These are phyloP conservation scores for Mastigias papua DNA, from an alignment of 30 jellyfish, hydroid and myxozoan genomes.

Conservation along the genomic window DNA sequence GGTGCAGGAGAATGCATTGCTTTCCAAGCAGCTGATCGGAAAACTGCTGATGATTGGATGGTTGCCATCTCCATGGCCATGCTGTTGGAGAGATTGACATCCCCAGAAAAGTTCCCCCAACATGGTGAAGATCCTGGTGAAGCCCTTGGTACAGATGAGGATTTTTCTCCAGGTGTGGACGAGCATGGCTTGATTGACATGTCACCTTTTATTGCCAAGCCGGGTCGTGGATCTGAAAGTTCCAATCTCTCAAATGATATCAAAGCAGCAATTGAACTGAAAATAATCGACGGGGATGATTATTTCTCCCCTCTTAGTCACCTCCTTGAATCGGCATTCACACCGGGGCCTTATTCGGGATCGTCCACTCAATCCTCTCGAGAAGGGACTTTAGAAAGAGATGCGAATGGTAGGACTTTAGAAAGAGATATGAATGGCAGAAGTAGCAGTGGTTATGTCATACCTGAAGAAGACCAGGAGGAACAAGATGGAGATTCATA, in stretches of 20 bases:
- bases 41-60: conserved; percentile 97
- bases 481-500: conserved; percentile 9
- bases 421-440: conserved; percentile 27
- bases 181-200: conserved; percentile 25
- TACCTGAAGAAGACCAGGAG: conserved; percentile 56
- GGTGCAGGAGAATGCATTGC: conserved; percentile 51
- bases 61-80: conserved; percentile 99
- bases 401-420: conserved; percentile 13
- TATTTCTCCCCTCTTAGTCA: conserved; percentile 36
- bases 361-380: conserved; percentile 65
- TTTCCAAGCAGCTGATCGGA: conserved; percentile 79
- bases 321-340: conserved; percentile 34
- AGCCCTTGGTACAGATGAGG: background rate
- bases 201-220: conserved; percentile 24
- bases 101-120: conserved; percentile 67
- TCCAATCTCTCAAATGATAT: conserved; percentile 64
- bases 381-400: conserved; percentile 58
- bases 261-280: conserved; percentile 48
- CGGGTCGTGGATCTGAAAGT: conserved; percentile 30
- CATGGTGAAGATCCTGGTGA: conserved; percentile 40
- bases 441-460: conserved; percentile 32
- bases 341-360: conserved; percentile 50
- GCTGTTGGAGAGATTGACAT: conserved; percentile 83
- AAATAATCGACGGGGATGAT: conserved; percentile 42
- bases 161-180: conserved; percentile 19